phyloP scores from a whole-genome alignment of 2,113 vertebrate species.

The Hippopotamus amphibius region DNA sequence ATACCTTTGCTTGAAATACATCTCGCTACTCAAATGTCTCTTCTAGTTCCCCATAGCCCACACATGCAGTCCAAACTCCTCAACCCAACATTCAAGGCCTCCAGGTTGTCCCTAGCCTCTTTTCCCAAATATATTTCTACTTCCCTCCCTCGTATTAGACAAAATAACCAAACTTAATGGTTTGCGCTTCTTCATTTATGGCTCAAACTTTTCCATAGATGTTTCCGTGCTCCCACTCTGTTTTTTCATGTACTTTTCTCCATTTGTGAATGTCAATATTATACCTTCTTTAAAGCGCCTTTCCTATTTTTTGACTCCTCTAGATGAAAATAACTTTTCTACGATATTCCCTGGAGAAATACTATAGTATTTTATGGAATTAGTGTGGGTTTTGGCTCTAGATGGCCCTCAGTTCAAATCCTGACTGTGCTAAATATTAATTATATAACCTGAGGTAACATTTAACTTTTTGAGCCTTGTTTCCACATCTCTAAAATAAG shows the following conservation, averaged over 20 bases:
- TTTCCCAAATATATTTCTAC: not conserved
- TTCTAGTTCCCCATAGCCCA: rapidly evolving
- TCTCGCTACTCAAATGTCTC: not conserved
- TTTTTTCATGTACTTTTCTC: not conserved
- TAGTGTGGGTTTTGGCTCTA: not conserved
- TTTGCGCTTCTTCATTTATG: not conserved
- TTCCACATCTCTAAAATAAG: not conserved
- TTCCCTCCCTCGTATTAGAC: not conserved
- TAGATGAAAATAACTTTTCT: not conserved
- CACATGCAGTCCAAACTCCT: not conserved
- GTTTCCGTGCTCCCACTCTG: not conserved
- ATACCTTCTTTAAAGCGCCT: not conserved
- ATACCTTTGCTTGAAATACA: not conserved
- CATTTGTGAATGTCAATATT: not conserved
- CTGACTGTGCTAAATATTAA: not conserved
- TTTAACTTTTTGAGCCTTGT: not conserved
- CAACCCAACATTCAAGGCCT: not conserved
- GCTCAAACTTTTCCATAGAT: not conserved
- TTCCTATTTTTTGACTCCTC: not conserved
- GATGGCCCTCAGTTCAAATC: not conserved
- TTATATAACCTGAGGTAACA: not conserved
- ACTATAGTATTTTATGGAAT: not conserved
- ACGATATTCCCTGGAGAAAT: not conserved
- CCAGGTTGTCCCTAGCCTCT: not conserved
- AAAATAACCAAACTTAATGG: not conserved